Conservation (phyloP, 2,113 vertebrate species). For the Nothobranchius furzeri region DNA sequence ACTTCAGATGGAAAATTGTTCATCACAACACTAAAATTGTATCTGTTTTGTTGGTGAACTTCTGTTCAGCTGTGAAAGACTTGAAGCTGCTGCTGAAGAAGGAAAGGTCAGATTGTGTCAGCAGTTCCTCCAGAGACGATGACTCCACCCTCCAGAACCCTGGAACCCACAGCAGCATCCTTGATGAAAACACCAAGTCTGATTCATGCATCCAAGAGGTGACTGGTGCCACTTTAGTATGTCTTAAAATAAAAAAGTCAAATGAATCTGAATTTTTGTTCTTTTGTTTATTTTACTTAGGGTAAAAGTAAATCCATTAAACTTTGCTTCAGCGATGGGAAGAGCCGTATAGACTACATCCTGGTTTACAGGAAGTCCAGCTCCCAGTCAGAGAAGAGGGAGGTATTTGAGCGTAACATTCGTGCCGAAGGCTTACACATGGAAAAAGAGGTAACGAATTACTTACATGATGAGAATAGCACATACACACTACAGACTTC, state of each 20-base stretch:
- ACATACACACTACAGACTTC: background rate
- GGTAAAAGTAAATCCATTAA: slow-evolving; percentile 82
- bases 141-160: slow-evolving; percentile 86
- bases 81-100: slow-evolving; percentile 87
- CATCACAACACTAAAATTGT: no score
- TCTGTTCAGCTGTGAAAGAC: slow-evolving; percentile 81
- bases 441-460: slow-evolving; percentile 85
- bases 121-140: slow-evolving; percentile 88
- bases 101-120: slow-evolving; percentile 80
- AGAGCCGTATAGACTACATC: slow-evolving; percentile 91
- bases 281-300: slow-evolving; percentile 61
- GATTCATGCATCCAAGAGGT: slow-evolving; percentile 84
- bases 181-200: slow-evolving; percentile 84
- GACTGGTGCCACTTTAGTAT: background rate
- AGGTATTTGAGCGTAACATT: slow-evolving; percentile 93
- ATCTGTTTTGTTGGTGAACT: background rate
- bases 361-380: slow-evolving; percentile 92
- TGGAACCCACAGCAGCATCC: slow-evolving; percentile 86
- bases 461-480: background rate
- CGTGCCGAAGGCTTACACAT: slow-evolving; percentile 92
- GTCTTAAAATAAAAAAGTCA: no score
- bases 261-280: background rate
- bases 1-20: no score
- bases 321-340: slow-evolving; percentile 90
- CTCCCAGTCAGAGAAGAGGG: slow-evolving; percentile 87